Base-by-base conservation (phyloP, 2,113 vertebrate species). In the Cichladusa arquata region DNA sequence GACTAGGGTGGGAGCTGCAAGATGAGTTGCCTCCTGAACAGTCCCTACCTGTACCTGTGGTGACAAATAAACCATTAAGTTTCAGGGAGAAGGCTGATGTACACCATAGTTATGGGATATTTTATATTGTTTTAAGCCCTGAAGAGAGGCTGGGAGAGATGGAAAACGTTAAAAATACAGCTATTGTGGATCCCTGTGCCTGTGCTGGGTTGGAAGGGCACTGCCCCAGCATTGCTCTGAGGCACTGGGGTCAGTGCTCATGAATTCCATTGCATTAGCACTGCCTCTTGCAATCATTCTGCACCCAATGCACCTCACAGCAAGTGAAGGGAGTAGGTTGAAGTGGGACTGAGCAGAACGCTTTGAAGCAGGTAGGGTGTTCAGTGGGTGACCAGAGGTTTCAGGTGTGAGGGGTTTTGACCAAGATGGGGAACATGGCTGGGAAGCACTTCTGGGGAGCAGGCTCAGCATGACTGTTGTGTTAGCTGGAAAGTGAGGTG, bases 401-500 rank as follows among this genome's bases (percentile, higher is more conserved):
- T 56, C 29, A 31, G 18, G 20, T 64, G 23, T 15, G 31, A 76
- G n/a, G n/a, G 5, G 1, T 5, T 61, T 58, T 86, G 50, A 15
- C 7, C 11, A 58, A 72, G 60, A 36, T 44, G 34, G 15, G 14
- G 33, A 70, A 31, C 19, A 9, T 2, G 29, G 19, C 12, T 57
- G 40, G 40, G 81, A 83, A 92, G 40, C 22, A 71, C 16, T 45
- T 31, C 48, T 65, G 61, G 34, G 53, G 31, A 87, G 20, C 42
- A 34, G 48, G 48, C 53, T 92, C 57, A 36, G 65, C 1, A 5
- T 3, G 14, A n/a, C 16, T 34, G 71, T 31, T 91, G 28, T 64
- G 58, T 50, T 57, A 81, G 61, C 61, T 86, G 81, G 84, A 74
- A 88, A 84, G 64, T 2, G 19, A 93, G 92, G 81, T 83, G 67